Base-by-base conservation (phyloP, 2,888 invertebrate genomes). In the Idaea dimidiata region DNA sequence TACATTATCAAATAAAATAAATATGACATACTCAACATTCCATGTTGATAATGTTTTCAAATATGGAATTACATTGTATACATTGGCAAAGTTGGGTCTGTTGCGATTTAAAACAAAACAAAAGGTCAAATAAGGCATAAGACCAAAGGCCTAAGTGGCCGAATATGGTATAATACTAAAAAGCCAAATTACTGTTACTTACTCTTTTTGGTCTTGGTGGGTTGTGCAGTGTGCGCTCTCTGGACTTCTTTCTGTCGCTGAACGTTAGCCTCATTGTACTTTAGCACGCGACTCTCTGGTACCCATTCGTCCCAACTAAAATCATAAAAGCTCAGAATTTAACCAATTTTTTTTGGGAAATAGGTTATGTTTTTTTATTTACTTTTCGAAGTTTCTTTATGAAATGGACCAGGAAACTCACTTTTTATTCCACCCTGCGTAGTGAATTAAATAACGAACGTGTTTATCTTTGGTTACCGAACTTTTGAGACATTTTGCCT, bases 371-470 rank as follows among this genome's bases (percentile, higher is more conserved):
- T 43, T 32, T 3, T 16, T 33, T 7, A 54, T 8, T 24, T 0
- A 17, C 6, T 57, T 59, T 16, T 32, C n/a, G 31, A 16, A 7
- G 43, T 7, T 43, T 4, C 43, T 43, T 14, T 14, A 14, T 43
- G 7, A 2, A 43, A 43, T 43, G 43, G 3, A 43, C 16, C 16
- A 16, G 24, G 61, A 61, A 62, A 87, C 94, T 91, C 93, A 98
- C 98, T 97, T 99, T 93, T 99, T 99, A 83, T 98, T 99, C 99
- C 99, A 99, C 1, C 99, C 99, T 72, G 98, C 98, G 86, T 99
- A 99, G 87, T 99, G 99, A 70, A 99, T 98, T 66, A 97, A 95
- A 89, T 99, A 99, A 80, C 97, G 95, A 7, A 97, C 94, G 86
- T 96, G 95, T 86, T 97, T 97, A 74, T 98, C 97, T 84, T 97